Conservation (phyloP, 1,140 invertebrate genomes). For the Chlorops oryzae region DNA sequence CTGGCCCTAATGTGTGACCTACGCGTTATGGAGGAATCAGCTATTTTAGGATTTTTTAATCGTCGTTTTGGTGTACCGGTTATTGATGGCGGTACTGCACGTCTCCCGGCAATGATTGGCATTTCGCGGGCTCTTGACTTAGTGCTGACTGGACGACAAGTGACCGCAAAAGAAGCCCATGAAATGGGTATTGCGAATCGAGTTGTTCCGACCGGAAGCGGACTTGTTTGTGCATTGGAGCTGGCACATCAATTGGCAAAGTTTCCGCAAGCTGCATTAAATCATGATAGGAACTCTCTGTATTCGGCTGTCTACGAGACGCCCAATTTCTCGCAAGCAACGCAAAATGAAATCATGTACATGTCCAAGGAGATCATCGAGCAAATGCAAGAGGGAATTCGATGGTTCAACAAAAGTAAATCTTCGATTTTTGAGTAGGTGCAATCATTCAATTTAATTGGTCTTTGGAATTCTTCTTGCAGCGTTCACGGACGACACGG, state of each 20-base stretch:
- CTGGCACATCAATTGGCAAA: constrained; percentile 69
- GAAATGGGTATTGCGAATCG: constrained; percentile 72
- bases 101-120: constrained; percentile 73
- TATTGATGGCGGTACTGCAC: constrained; percentile 71
- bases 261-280: constrained; percentile 72
- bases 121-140: constrained; percentile 79
- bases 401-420: constrained; percentile 39
- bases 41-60: constrained; percentile 75
- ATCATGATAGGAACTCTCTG: constrained; percentile 63
- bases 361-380: constrained; percentile 55
- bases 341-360: constrained; percentile 63
- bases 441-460: constrained; percentile 66
- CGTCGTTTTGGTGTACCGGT: constrained; percentile 81
- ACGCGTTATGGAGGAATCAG: constrained; percentile 76
- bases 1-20: constrained; percentile 86
- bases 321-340: constrained; percentile 53
- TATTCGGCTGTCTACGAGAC: constrained; percentile 60
- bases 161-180: constrained; percentile 70
- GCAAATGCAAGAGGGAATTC: constrained; percentile 64
- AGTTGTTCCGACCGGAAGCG: constrained; percentile 72
- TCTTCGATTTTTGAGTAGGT: too few species aligned
- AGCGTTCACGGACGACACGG: constrained; percentile 37
- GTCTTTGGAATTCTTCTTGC: constrained; percentile 30
- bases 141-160: constrained; percentile 74
- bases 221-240: constrained; percentile 70